phyloP scores from a whole-genome alignment of 2,797 vertebrate genomes.

The Alectoris magna region DNA sequence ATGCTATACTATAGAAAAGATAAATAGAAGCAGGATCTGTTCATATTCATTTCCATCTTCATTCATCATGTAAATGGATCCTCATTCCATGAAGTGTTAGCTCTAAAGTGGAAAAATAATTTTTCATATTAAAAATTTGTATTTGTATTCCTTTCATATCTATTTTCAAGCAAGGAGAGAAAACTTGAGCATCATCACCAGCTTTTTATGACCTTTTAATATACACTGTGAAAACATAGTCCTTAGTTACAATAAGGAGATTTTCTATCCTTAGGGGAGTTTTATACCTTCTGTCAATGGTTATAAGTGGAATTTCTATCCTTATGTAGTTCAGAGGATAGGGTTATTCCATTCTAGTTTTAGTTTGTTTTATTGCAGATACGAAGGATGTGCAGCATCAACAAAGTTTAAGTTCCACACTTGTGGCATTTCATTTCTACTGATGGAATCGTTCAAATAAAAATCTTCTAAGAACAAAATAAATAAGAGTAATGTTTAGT shows the following conservation, averaged over 20 bases:
- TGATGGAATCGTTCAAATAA: not conserved
- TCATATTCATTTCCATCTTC: slow-evolving; percentile 38
- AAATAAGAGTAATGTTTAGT: not conserved
- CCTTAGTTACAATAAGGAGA: slow-evolving; percentile 47
- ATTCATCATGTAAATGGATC: slow-evolving; percentile 51
- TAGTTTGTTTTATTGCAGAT: not conserved
- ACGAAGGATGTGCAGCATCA: not conserved
- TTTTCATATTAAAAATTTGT: slow-evolving; percentile 71
- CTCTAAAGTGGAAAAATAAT: slow-evolving; percentile 48
- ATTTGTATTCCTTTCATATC: slow-evolving; percentile 55
- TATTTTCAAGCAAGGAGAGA: slow-evolving; percentile 28
- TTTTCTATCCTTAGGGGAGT: not conserved
- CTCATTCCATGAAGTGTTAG: slow-evolving; percentile 51
- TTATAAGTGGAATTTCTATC: slow-evolving; percentile 35
- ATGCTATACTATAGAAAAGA: not conserved
- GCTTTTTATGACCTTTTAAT: slow-evolving; percentile 64
- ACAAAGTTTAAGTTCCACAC: not conserved
- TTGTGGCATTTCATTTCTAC: not conserved
- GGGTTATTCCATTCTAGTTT: not conserved
- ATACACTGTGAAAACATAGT: slow-evolving; percentile 39
- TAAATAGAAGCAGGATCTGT: slow-evolving; percentile 46
- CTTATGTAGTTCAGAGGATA: slow-evolving; percentile 23
- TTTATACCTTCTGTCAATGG: not conserved
- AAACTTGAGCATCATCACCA: slow-evolving; percentile 39
- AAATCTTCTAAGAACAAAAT: not conserved